phyloP scores from a whole-genome alignment of 2,888 invertebrate genomes.

The Morpho deidamia region DNA sequence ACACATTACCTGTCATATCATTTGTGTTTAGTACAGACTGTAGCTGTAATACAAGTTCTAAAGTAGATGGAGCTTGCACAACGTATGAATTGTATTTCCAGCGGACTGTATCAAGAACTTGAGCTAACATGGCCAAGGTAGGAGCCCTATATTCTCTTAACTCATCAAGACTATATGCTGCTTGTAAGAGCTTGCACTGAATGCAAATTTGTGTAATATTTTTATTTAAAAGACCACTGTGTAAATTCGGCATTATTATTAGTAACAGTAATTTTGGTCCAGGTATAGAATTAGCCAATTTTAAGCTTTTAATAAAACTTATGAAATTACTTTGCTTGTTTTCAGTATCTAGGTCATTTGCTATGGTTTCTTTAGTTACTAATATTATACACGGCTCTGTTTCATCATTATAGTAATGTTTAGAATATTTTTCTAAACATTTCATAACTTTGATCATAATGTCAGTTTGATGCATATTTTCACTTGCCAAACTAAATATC shows the following conservation, averaged over 20 bases:
- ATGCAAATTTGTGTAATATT: slow-evolving; percentile 40
- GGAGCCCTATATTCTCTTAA: slow-evolving; percentile 55
- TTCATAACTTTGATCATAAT: slow-evolving; percentile 55
- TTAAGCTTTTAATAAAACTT: slow-evolving; percentile 47
- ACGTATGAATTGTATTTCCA: slow-evolving; percentile 54
- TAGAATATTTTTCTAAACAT: slow-evolving; percentile 44
- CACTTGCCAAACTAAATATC: slow-evolving; percentile 50
- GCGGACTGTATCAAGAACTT: slow-evolving; percentile 52
- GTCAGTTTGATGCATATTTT: slow-evolving; percentile 47
- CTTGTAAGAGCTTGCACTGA: slow-evolving; percentile 43
- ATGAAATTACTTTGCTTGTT: slow-evolving; percentile 43
- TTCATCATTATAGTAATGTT: slow-evolving; percentile 51
- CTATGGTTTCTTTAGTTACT: slow-evolving; percentile 39
- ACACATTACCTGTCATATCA: slow-evolving; percentile 12
- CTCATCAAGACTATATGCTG: slow-evolving; percentile 43
- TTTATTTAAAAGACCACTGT: slow-evolving; percentile 44
- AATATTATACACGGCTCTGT: slow-evolving; percentile 52
- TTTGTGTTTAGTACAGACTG: slow-evolving; percentile 51
- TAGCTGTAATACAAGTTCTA: slow-evolving; percentile 46
- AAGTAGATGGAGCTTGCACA: slow-evolving; percentile 35
- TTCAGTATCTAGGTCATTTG: slow-evolving; percentile 38
- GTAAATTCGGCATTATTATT: slow-evolving; percentile 59
- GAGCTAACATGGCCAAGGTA: slow-evolving; percentile 59
- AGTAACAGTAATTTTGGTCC: slow-evolving; percentile 48
- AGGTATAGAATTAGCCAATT: slow-evolving; percentile 39